phyloP scores from a whole-genome alignment of 2,797 vertebrate genomes.

The Setipinna tenuifilis region DNA sequence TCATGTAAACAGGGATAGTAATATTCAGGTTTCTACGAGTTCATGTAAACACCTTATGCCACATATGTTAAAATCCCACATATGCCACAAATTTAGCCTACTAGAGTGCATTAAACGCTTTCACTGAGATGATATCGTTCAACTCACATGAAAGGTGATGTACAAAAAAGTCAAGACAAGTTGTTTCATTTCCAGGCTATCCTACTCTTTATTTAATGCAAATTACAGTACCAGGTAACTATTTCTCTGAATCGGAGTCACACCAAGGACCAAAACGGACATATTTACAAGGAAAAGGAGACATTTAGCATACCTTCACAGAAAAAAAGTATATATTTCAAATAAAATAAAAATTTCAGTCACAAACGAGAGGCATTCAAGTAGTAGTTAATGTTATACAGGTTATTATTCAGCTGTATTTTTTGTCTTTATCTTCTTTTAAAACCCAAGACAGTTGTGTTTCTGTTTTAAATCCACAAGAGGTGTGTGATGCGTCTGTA shows the following conservation, averaged over 20 bases:
- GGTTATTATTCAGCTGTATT: conserved; percentile 72
- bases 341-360: conserved; percentile 91
- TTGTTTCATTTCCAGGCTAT: conserved; percentile 96
- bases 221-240: conserved; percentile 99
- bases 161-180: background rate
- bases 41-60: too few relatives aligned
- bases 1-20: too few relatives aligned
- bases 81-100: too few relatives aligned
- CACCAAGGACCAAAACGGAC: conserved; percentile 93
- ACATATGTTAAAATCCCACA: too few relatives aligned
- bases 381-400: conserved; percentile 99
- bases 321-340: conserved; percentile 85
- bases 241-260: conserved; percentile 93
- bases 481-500: conserved; percentile 80
- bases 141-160: conserved; percentile 17
- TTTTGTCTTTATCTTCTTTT: conserved; percentile 71
- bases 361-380: conserved; percentile 99
- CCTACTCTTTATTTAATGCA: conserved; percentile 99
- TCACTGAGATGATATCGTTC: background rate
- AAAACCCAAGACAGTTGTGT: conserved; percentile 80
- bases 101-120: background rate
- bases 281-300: conserved; percentile 95
- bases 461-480: conserved; percentile 72
- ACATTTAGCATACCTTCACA: conserved; percentile 99
- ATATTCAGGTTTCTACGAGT: too few relatives aligned